These are phyloP conservation scores for Alcedo quadribrachys DNA, from an alignment of 2,797 vertebrate species.

Conservation along the genomic window DNA sequence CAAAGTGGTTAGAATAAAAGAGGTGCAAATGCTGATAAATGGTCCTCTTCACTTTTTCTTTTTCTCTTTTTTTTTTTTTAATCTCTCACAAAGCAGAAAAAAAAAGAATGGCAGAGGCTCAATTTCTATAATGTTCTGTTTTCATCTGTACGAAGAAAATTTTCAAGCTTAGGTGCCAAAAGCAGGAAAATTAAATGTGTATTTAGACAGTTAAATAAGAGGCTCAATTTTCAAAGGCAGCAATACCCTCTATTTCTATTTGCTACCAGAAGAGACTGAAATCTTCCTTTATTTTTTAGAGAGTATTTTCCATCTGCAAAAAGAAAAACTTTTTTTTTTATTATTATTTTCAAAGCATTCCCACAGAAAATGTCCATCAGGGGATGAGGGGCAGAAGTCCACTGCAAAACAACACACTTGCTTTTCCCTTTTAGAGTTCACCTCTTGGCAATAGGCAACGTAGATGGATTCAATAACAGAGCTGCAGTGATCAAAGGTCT, in stretches of 20 bases:
- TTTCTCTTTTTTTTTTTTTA: background rate
- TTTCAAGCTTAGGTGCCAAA: slow-evolving; percentile 62
- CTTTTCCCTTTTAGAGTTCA: background rate
- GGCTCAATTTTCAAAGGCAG: slow-evolving; percentile 33
- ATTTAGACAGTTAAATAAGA: slow-evolving; percentile 63
- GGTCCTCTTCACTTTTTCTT: background rate
- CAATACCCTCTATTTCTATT: background rate
- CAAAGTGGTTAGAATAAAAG: background rate
- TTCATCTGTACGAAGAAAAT: slow-evolving; percentile 42
- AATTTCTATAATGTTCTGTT: slow-evolving; percentile 45
- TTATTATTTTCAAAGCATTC: background rate
- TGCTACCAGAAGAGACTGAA: slow-evolving; percentile 14
- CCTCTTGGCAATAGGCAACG: fast-evolving
- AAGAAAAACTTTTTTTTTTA: background rate
- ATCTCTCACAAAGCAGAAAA: background rate
- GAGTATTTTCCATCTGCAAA: background rate
- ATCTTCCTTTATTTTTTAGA: background rate
- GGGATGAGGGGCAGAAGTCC: background rate
- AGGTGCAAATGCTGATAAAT: background rate
- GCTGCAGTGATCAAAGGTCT: background rate
- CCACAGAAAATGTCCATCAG: background rate
- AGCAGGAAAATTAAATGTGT: slow-evolving; percentile 52
- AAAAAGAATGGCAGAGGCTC: slow-evolving; percentile 13
- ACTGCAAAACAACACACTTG: background rate
- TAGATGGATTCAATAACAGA: background rate